A percentile compares a stretch with the other conserved stretches of the same genome.
Evolutionary conservation across 2,888 invertebrate genomes (phyloP).

Genomic region (Ashinkailepas kermadecensis): DNA sequence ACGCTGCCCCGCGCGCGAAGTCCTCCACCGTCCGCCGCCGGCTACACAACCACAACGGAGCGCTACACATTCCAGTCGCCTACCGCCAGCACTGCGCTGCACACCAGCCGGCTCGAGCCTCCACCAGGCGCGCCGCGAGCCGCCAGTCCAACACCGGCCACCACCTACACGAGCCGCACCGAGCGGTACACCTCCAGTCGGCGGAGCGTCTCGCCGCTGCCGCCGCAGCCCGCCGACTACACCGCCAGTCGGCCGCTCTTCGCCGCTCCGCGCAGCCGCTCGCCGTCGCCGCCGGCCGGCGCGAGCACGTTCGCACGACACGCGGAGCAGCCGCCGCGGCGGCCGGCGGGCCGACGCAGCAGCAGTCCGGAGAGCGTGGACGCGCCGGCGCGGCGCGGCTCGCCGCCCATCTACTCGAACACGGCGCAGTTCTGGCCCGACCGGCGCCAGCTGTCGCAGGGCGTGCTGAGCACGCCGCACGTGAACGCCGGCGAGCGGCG

Average conservation of each 20-base stretch:
- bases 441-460: neutral
- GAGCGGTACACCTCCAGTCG: neutral
- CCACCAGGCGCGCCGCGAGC: neutral
- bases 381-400: neutral
- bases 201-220: slow-evolving; percentile 6
- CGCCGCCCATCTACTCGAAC: slow-evolving; percentile 1
- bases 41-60: slow-evolving; percentile 2
- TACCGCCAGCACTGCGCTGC: neutral
- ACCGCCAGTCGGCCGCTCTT: neutral
- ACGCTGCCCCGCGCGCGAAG: neutral
- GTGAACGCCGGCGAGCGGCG: neutral
- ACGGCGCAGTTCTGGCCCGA: neutral
- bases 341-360: neutral
- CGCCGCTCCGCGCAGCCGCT: neutral
- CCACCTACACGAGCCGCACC: neutral
- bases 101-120: neutral
- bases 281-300: neutral
- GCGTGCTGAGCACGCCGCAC: neutral
- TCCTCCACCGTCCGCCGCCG: neutral
- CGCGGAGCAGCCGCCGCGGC: neutral
- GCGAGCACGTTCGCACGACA: neutral
- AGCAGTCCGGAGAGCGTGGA: neutral
- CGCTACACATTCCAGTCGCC: neutral
- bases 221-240: neutral
- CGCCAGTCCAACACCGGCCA: neutral